Base-by-base conservation (phyloP, 2,113 vertebrate genomes). In the Rhodinocichla rosea region DNA sequence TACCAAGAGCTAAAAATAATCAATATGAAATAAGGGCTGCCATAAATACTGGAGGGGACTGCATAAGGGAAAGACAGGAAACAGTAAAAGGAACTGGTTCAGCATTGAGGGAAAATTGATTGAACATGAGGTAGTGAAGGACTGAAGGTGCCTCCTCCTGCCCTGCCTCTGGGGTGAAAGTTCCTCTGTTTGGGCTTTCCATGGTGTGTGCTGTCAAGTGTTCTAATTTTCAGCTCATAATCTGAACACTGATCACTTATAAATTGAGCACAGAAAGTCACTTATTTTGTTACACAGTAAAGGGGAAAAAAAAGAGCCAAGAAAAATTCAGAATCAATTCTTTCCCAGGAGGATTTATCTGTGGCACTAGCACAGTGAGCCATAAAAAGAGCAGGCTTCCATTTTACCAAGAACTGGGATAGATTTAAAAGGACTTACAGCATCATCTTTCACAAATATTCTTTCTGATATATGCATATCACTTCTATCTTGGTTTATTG, bases 1-100 rank as follows among this genome's bases (percentile, higher is more conserved):
- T 73, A 79, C n/a, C 35, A 22, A 94, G 92, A 87, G n/a, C 60
- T 75, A 75, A 93, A 96, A 96, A 78, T 81, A 93, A 92, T 93
- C 95, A 84, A 87, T 94, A 82, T 76, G 65, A 90, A 96, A 90
- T 81, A 90, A 92, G 40, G 49, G 62, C 37, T 92, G 57, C 85
- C 68, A 69, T 96, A 94, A 96, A 92, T 96, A 95, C 68, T 81
- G 80, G 76, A 62, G 76, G 49, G 92, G n/a, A 32, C 60, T 83
- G 50, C 23, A 1, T 52, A 83, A 87, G 40, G 21, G 37, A 71
- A 81, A 78, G 53, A 27, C 16, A 75, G 53, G 68, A 93, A 90
- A 59, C 47, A 45, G 53, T 44, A 78, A 81, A 86, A 90, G 40
- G 44, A 88, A 80, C 39, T 71, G 13, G 15, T 90, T 93, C 56